Percentiles rank a stretch among this genome's conserved stretches.
phyloP scores from a whole-genome alignment of 92 coral and sea anemone genomes.

The Muricea muricata region DNA sequence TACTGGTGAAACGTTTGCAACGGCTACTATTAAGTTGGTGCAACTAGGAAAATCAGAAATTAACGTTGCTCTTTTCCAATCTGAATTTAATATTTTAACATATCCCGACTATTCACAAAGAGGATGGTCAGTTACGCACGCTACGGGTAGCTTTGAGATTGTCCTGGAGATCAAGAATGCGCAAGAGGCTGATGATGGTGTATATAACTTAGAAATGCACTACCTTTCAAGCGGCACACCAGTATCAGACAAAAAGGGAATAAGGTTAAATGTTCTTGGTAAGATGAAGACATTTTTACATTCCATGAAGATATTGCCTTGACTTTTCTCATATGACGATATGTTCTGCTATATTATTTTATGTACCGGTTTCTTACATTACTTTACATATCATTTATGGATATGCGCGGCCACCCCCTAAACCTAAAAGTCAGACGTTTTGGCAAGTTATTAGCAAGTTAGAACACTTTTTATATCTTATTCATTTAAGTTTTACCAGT shows the following conservation, averaged over 20 bases:
- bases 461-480: too few species aligned
- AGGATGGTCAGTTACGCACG: conserved; percentile 6
- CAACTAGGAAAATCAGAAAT: neutral
- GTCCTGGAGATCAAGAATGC: neutral
- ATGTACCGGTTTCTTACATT: too few species aligned
- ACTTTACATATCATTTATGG: too few species aligned
- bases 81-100: neutral
- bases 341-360: too few species aligned
- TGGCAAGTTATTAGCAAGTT: too few species aligned
- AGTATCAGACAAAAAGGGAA: neutral
- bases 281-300: too few species aligned
- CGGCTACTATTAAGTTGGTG: neutral
- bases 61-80: neutral
- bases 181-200: conserved; percentile 13
- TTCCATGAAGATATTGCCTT: too few species aligned
- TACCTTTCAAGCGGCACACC: neutral
- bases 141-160: neutral
- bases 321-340: too few species aligned
- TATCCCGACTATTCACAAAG: neutral
- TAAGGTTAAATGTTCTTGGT: conserved; percentile 16
- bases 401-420: too few species aligned
- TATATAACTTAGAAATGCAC: neutral
- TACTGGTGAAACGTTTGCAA: neutral
- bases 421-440: too few species aligned
- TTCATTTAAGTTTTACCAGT: too few species aligned